Conservation (phyloP, 2,888 invertebrate genomes). For the Helicoverpa assulta region DNA sequence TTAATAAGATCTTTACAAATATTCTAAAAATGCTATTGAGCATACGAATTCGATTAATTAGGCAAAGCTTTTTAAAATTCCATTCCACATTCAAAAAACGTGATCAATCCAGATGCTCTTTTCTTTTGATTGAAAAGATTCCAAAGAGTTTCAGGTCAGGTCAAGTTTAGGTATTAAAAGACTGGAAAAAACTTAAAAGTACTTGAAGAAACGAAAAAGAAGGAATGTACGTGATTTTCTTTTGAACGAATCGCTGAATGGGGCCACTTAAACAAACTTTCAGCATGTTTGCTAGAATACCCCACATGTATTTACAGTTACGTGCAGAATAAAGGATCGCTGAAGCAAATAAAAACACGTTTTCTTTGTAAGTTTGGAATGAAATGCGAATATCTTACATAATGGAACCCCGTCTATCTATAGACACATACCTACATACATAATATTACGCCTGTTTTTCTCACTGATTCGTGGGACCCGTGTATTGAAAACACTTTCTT, state of each 20-base stretch:
- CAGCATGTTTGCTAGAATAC: conserved; percentile 24
- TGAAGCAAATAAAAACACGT: background rate
- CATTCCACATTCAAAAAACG: background rate
- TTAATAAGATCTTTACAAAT: background rate
- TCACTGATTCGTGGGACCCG: too few species aligned
- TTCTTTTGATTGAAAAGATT: background rate
- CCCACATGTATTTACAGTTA: background rate
- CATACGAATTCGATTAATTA: too few species aligned
- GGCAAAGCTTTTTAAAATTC: background rate
- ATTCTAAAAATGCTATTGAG: too few species aligned
- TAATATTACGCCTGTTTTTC: too few species aligned
- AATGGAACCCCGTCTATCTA: background rate
- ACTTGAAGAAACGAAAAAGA: conserved; percentile 8
- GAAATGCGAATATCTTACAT: background rate
- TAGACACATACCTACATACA: too few species aligned
- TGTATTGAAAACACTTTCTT: too few species aligned
- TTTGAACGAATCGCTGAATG: conserved; percentile 27
- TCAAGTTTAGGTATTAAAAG: conserved; percentile 5
- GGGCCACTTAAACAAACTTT: conserved; percentile 29
- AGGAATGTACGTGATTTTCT: conserved; percentile 22
- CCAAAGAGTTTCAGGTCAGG: background rate
- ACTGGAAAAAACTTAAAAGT: background rate
- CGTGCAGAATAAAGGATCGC: background rate
- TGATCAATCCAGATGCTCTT: background rate
- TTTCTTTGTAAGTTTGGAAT: background rate